Evolutionary conservation across 2,797 vertebrate genomes (phyloP).

Genomic region (Aplochiton taeniatus): DNA sequence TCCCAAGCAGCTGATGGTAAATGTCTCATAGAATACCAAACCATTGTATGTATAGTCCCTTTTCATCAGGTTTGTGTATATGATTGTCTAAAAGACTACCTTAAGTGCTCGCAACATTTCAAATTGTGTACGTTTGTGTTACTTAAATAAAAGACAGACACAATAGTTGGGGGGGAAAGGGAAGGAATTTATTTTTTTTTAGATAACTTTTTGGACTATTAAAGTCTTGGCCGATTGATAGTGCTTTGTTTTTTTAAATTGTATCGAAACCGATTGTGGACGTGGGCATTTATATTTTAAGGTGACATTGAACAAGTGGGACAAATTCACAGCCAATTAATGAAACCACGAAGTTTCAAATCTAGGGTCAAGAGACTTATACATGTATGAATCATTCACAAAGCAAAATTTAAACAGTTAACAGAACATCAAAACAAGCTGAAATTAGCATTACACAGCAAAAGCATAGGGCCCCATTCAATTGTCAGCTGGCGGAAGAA

Average conservation of each 20-base stretch:
- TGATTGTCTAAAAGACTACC: too few species aligned
- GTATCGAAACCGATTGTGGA: constrained; percentile 46
- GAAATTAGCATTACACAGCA: not conserved
- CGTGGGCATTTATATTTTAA: constrained; percentile 39
- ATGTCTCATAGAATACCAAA: too few species aligned
- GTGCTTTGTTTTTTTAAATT: constrained; percentile 27
- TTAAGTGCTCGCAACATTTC: not conserved
- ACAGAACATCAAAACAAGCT: constrained; percentile 7
- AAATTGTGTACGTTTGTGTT: not conserved
- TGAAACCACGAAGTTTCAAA: constrained; percentile 32
- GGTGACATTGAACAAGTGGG: constrained; percentile 60
- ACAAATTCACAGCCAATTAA: constrained; percentile 75
- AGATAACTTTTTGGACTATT: constrained; percentile 39
- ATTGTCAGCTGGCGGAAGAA: constrained; percentile 70
- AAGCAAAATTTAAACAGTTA: constrained; percentile 14
- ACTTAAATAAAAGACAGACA: constrained; percentile 32
- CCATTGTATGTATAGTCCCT: too few species aligned
- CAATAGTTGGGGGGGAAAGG: constrained; percentile 55
- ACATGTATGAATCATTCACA: constrained; percentile 46
- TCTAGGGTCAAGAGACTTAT: constrained; percentile 64
- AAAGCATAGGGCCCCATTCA: constrained; percentile 26
- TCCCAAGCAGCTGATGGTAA: too few species aligned
- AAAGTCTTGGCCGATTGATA: constrained; percentile 51
- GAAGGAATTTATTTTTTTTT: constrained; percentile 68
- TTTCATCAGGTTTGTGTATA: too few species aligned